Base-by-base conservation (phyloP, 2,888 invertebrate genomes). In the Gandaritis pyraliata region DNA sequence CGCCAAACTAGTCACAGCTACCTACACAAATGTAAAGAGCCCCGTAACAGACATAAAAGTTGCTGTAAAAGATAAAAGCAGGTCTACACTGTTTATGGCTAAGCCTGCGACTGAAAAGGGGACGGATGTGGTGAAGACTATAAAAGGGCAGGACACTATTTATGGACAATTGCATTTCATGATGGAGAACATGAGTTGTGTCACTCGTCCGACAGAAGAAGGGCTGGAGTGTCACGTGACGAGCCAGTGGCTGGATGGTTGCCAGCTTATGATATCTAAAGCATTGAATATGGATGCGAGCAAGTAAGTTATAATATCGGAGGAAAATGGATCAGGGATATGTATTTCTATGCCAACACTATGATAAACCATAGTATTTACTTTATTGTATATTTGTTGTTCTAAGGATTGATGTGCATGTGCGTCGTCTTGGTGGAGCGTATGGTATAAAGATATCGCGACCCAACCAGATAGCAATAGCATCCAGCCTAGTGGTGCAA, bases 381-480 rank as follows among this genome's bases (percentile, higher is more conserved):
- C 23, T 23, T 2, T 23, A 23, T n/a, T 23, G 23, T 23, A 23
- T 16, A 23, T 39, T 11, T 50, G 16, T 51, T 53, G 43, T 50
- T 43, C 15, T 11, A 16, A 95, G 96, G 63, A 93, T 97, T 13
- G 95, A 96, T 67, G 87, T 97, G 0, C 83, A 91, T 7, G 78
- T 81, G 0, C 82, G 83, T 23, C 83, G 86, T 0, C 54, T 87
- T 0, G 88, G 88, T 1, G 88, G 88, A 16, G 82, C 72, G 2
- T 98, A 95, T 74, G 97, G 97, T 0, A 92, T 93, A 0, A 98
- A 97, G 84, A 93, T 96, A 66, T 92, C 94, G 0, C 90, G 96
- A 38, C 83, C 93, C 10, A 75, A 85, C 3, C 89, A 93, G 56
- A 77, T 94, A 3, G 92, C 95, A 3, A 49, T 72, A n/a, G 66